Base-by-base conservation (phyloP, 2,888 invertebrate genomes). In the Mythimna impura region DNA sequence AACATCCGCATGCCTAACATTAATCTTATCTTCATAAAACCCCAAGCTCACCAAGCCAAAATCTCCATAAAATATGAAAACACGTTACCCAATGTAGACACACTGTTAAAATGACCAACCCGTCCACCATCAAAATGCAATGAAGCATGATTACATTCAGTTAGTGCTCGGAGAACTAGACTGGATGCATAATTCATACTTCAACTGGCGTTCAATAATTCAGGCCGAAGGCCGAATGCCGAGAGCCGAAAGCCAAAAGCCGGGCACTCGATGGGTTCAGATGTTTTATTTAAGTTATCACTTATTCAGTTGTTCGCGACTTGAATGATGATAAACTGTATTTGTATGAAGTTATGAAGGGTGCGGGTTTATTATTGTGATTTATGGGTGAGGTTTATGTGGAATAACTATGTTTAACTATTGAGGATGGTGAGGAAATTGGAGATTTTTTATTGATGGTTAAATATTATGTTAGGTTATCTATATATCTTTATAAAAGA, bases 271-370 rank as follows among this genome's bases (percentile, higher is more conserved):
- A 73, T 80, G 73, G 78, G 72, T 80, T 83, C 76, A 85, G 76
- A 82, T 85, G 85, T 86, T 86, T 86, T 86, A 86, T 86, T 86
- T 83, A 73, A 77, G 78, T 77, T 82, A 81, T 86, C 77, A 85
- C 78, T 85, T 86, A 86, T 86, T 86, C 85, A 86, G 80, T 73
- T 85, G 82, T 78, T 78, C 78, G 80, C 80, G 73, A 72, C 81
- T 71, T 80, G 80, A 85, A 81, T 82, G 78, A 79, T 83, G 80
- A 82, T 80, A 73, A 78, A 78, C 77, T 66, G 76, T 73, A 80
- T 83, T 80, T 80, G 67, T 83, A 63, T 78, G 71, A 75, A 73
- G 75, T 78, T 75, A 78, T 69, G 71, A 84, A 77, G 72, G 83
- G 73, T 66, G 40, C 7, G 78, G 68, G 73, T 83, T 68, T 67